Evolutionary conservation across 2,113 vertebrate species (phyloP), one percentile per base, ranked within the genome.

Genomic region (Camarhynchus parvulus): DNA sequence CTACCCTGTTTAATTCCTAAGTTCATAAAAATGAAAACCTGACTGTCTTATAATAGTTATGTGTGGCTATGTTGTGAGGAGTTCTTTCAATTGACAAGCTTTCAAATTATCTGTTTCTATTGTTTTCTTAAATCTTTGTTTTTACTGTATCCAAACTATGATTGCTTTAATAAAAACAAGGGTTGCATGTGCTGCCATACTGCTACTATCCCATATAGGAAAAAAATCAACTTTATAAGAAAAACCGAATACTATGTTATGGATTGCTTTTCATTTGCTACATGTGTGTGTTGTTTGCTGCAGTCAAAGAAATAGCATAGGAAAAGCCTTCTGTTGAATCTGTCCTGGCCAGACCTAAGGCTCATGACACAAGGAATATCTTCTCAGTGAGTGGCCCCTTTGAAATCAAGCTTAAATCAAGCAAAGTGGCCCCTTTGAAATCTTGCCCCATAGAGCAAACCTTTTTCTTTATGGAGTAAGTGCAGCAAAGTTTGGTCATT

Each of bases 1-100:
- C 31, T 89, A 55, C 74, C 44, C 61, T 91, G 59, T 84, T 92
- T 82, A 68, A 90, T 77, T 89, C 49, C 39, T 78, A 90, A 93
- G 13, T 78, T 61, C 77, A 73, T 58, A 50, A 33, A 83, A 92
- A 83, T 70, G 42, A 93, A 93, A 92, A 91, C 72, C 78, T 77
- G 46, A 46, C 66, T 72, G 23, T 30, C 33, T 56, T 61, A 87
- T 75, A 93, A 91, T 11, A n/a, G 35, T 90, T 91, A 84, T 44
- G 21, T 70, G 13, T 42, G 80, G 59, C 55, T 39, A 58, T 35
- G 68, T 56, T 74, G 59, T 25, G 37, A 70, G 52, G 37, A 70
- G 52, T 50, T 92, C 47, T 92, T 41, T 87, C 81, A 64, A 47
- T 13, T 75, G 89, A 92, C 53, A 84, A 87, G 52, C 33, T 81